Evolutionary conservation across 2,113 vertebrate genomes (phyloP).

Genomic region (Aspidoscelis tigris): DNA sequence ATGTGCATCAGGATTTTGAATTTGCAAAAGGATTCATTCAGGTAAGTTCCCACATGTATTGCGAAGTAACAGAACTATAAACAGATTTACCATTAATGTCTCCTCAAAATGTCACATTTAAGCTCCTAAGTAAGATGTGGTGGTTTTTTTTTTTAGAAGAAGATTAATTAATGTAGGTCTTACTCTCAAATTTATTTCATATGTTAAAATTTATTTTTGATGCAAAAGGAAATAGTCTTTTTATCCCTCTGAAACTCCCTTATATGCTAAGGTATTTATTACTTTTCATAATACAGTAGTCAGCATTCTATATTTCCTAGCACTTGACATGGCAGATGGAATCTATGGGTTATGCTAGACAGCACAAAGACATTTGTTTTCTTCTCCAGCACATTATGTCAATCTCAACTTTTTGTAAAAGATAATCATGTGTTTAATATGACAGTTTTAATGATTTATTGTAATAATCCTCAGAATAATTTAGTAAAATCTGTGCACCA

Average conservation of each 20-base stretch:
- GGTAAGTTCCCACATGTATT: too few relatives aligned
- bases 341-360: rapidly evolving
- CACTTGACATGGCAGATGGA: not conserved
- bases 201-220: not conserved
- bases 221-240: not conserved
- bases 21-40: not conserved
- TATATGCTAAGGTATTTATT: not conserved
- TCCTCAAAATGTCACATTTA: not conserved
- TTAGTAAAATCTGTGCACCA: slow-evolving; percentile 15
- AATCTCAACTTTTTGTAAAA: not conserved
- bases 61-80: not conserved
- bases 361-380: not conserved
- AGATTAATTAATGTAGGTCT: not conserved
- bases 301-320: not conserved
- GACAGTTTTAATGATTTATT: slow-evolving; percentile 35
- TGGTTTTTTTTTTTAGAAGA: not conserved
- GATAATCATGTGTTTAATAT: not conserved
- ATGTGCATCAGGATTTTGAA: not conserved
- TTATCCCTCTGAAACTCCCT: not conserved
- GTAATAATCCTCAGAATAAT: slow-evolving; percentile 15
- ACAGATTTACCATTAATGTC: not conserved
- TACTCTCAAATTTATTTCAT: not conserved
- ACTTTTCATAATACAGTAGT: not conserved
- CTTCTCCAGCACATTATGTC: not conserved
- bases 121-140: not conserved